Evolutionary conservation across 2,888 invertebrate genomes (phyloP).

Genomic region (Hirtodrosophila alboralis): DNA sequence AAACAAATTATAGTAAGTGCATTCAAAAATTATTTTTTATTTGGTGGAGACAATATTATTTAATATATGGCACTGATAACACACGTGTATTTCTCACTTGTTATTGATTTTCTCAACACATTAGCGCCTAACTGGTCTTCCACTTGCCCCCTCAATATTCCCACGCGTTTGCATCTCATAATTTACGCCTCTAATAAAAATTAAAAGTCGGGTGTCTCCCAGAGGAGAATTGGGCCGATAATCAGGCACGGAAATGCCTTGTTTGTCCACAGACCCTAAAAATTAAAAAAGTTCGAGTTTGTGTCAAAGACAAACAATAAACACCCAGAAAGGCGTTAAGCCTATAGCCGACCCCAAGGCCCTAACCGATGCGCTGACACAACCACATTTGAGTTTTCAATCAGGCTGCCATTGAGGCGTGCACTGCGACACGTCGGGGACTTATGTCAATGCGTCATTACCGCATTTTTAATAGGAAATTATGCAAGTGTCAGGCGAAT

Average conservation of each 20-base stretch:
- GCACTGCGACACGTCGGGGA: constrained; percentile 67
- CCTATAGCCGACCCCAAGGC: constrained; percentile 1
- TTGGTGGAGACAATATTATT: too few species aligned
- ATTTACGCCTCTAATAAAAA: constrained; percentile 50
- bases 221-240: constrained; percentile 53
- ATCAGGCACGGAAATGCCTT: constrained; percentile 73
- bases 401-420: constrained; percentile 78
- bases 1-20: too few species aligned
- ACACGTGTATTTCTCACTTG: too few species aligned
- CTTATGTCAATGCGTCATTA: constrained; percentile 59
- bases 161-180: constrained; percentile 71
- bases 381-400: constrained; percentile 72
- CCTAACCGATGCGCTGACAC: constrained; percentile 37
- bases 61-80: too few species aligned
- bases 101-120: too few species aligned
- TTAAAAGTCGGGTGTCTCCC: constrained; percentile 28
- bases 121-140: not conserved
- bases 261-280: constrained; percentile 64
- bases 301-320: constrained; percentile 60
- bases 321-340: constrained; percentile 18
- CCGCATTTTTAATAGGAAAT: constrained; percentile 53
- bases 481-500: constrained; percentile 6
- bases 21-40: too few species aligned
- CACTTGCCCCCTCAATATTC: constrained; percentile 34
- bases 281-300: constrained; percentile 53